Evolutionary conservation across 2,888 invertebrate species (phyloP).

Genomic region (Drosophila sordidula): DNA sequence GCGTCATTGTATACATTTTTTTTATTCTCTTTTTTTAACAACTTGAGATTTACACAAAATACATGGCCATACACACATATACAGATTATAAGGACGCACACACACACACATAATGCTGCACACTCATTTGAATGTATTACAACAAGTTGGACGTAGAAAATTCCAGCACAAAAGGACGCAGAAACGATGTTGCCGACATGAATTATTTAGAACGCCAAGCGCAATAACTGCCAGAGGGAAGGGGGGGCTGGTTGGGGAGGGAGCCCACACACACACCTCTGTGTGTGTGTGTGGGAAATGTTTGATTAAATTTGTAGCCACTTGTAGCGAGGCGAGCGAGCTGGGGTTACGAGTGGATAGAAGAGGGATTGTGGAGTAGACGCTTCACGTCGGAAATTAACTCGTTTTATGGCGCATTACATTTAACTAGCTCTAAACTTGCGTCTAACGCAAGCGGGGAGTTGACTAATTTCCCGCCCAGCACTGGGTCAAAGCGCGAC

Average conservation of each 20-base stretch:
- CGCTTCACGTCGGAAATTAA: conserved; percentile 65
- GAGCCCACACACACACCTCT: conserved; percentile 4
- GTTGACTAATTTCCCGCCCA: conserved; percentile 45
- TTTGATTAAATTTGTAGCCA: conserved; percentile 77
- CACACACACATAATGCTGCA: conserved; percentile 17
- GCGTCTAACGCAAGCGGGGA: not conserved
- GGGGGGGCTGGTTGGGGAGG: not conserved
- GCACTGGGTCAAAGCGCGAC: conserved; percentile 46
- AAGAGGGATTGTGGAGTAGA: not conserved
- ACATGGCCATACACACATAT: conserved; percentile 22
- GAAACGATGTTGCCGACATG: conserved; percentile 68
- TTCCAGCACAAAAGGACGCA: conserved; percentile 62
- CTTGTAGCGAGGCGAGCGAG: conserved; percentile 34
- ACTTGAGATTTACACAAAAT: conserved; percentile 66
- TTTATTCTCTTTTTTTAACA: conserved; percentile 31
- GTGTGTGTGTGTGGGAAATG: conserved; percentile 21
- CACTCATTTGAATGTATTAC: conserved; percentile 74
- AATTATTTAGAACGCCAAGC: conserved; percentile 75
- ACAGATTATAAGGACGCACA: conserved; percentile 7
- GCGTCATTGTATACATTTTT: conserved; percentile 23
- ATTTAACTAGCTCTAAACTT: conserved; percentile 37
- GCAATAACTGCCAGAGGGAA: conserved; percentile 32
- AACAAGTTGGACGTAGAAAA: conserved; percentile 70
- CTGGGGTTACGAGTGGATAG: not conserved
- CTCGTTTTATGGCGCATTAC: conserved; percentile 69